A percentile compares a stretch with the other conserved stretches of the same genome.
Evolutionary conservation across 2,113 vertebrate species (phyloP).

Genomic region (Myotis lucifugus): DNA sequence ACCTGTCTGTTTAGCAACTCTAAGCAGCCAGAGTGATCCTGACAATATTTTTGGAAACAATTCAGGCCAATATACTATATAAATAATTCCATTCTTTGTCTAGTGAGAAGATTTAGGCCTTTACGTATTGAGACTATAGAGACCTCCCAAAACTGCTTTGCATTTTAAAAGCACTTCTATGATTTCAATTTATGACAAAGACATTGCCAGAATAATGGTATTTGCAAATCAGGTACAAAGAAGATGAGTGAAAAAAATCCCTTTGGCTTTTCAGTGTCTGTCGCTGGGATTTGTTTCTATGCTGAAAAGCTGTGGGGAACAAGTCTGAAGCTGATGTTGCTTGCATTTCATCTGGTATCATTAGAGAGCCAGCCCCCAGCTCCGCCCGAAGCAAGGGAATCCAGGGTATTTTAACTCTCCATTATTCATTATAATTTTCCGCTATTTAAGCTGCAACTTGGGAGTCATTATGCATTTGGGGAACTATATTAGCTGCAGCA

Average conservation of each 20-base stretch:
- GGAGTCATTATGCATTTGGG: slow-evolving; percentile 56
- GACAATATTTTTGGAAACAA: slow-evolving; percentile 67
- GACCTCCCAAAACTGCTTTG: slow-evolving; percentile 38
- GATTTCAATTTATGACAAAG: not conserved
- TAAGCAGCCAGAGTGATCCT: slow-evolving; percentile 34
- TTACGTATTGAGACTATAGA: slow-evolving; percentile 58
- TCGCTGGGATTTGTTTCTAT: not conserved
- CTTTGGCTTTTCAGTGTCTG: not conserved
- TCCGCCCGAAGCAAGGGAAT: not conserved
- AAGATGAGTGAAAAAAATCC: not conserved
- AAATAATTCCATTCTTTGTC: slow-evolving; percentile 58
- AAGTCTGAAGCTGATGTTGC: not conserved
- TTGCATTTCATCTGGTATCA: not conserved
- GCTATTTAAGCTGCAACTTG: slow-evolving; percentile 53
- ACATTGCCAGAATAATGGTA: not conserved
- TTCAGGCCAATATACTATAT: slow-evolving; percentile 45
- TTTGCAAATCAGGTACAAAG: slow-evolving; percentile 15
- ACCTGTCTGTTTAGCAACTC: not conserved
- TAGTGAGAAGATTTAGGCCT: slow-evolving; percentile 60
- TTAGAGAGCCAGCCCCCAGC: not conserved
- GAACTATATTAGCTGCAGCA: slow-evolving; percentile 31
- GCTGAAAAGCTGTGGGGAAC: not conserved
- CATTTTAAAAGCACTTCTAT: slow-evolving; percentile 6
- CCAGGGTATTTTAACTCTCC: not conserved
- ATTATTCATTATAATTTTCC: slow-evolving; percentile 67